These are phyloP conservation scores for Arenicola marina DNA, from an alignment of 2,888 invertebrate species.

Conservation along the genomic window DNA sequence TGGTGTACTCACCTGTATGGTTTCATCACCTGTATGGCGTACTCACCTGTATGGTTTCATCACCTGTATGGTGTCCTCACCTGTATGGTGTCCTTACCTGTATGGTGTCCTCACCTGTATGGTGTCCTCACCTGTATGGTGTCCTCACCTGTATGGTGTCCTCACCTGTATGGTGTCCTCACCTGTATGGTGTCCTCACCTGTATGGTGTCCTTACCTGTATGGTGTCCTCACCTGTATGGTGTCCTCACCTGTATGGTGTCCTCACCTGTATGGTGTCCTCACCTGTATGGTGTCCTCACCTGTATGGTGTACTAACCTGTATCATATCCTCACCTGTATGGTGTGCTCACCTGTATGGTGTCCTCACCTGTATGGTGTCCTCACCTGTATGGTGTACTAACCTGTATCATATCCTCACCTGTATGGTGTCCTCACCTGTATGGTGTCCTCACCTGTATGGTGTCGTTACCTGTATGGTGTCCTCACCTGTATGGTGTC, in stretches of 20 bases:
- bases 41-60: background rate
- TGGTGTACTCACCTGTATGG: background rate
- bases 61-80: background rate
- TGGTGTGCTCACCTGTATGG: background rate
- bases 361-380: background rate
- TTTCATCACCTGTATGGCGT: background rate
- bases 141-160: background rate
- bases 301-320: background rate
- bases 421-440: background rate
- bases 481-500: background rate
- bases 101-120: background rate
- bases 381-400: background rate
- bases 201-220: background rate
- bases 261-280: background rate
- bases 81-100: background rate
- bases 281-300: background rate
- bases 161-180: background rate
- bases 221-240: background rate
- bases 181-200: background rate
- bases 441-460: background rate
- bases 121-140: background rate
- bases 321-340: background rate
- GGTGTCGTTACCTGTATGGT: background rate
- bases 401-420: too few relatives aligned
- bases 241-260: background rate